Conservation (phyloP, 92 coral and sea anemone genomes). For the Palythoa grandis region DNA sequence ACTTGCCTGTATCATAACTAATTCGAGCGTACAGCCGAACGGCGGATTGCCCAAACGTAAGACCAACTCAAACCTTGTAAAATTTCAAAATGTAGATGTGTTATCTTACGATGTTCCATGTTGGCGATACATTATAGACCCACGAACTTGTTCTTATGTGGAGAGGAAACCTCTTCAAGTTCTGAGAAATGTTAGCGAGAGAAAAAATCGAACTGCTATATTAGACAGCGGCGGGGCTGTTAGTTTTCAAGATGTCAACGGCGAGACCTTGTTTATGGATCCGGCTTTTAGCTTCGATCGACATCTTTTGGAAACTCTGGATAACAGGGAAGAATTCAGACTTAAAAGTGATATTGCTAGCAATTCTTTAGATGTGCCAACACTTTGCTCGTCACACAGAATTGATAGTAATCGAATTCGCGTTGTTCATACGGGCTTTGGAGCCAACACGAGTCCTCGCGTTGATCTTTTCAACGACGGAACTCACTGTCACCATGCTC, state of each 20-base stretch:
- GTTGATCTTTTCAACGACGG: conserved; percentile 40
- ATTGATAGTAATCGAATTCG: conserved; percentile 65
- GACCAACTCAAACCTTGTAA: conserved; percentile 49
- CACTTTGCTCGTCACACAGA: conserved; percentile 54
- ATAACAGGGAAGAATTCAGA: conserved; percentile 58
- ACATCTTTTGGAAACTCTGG: conserved; percentile 74
- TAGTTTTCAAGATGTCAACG: conserved; percentile 75
- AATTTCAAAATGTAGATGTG: conserved; percentile 87
- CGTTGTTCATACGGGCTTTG: conserved; percentile 62
- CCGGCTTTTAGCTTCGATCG: conserved; percentile 91
- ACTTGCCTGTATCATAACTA: conserved; percentile 79
- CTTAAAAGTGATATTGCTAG: conserved; percentile 37
- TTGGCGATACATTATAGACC: conserved; percentile 95
- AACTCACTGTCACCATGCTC: conserved; percentile 50
- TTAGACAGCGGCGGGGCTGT: conserved; percentile 81
- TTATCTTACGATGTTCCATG: conserved; percentile 94
- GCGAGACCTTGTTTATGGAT: conserved; percentile 74
- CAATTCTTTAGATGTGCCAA: conserved; percentile 50
- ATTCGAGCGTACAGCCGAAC: conserved; percentile 66
- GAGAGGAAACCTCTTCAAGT: conserved; percentile 76
- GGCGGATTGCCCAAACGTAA: conserved; percentile 44
- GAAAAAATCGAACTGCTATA: conserved; percentile 61
- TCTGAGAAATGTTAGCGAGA: conserved; percentile 58
- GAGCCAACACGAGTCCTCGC: conserved; percentile 22
- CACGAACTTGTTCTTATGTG: conserved; percentile 75